Base-by-base conservation (phyloP, 2,888 invertebrate species). In the Tillus elongatus region DNA sequence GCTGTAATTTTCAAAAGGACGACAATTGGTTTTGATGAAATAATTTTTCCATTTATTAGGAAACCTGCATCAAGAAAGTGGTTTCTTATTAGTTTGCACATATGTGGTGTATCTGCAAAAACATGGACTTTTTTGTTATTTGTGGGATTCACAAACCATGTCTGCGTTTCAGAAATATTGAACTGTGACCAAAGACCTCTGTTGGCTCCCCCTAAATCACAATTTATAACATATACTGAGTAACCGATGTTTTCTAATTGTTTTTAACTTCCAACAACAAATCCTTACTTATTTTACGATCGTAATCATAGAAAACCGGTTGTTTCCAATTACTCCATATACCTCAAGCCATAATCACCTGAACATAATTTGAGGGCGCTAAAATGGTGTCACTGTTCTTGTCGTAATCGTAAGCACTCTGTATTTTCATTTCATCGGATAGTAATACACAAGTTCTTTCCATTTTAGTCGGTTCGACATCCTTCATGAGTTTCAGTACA, bases 161-260 rank as follows among this genome's bases (percentile, higher is more conserved):
- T 44, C 3, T 45, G 30, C 19, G 35, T 19, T 36, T 41, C 39
- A 33, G 37, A 32, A 39, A 44, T 42, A 36, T 40, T 35, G 24
- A 44, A 24, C 8, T 26, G 4, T 11, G n/a, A n/a, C n/a, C n/a
- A n/a, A n/a, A n/a, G n/a, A n/a, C n/a, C n/a, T 44, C 24, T 46
- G 44, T 14, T 38, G 31, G 16, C 44, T 42, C 15, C 49, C 47
- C 38, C n/a, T n/a, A n/a, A n/a, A n/a, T 51, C 47, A 33, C 37
- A 40, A 15, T 47, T 47, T 4, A 51, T 15, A n/a, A 47, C 48
- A 33, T 50, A 44, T 15, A 52, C 50, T 26, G 43, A 34, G 41
- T 37, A 51, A 2, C 49, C 48, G 35, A 41, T 41, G 36, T 37
- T 34, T 40, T 50, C 48, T 1, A 39, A 37, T 38, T 15, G 40